These are phyloP conservation scores for Excalfactoria chinensis DNA, from an alignment of 2,113 vertebrate genomes.

Conservation along the genomic window DNA sequence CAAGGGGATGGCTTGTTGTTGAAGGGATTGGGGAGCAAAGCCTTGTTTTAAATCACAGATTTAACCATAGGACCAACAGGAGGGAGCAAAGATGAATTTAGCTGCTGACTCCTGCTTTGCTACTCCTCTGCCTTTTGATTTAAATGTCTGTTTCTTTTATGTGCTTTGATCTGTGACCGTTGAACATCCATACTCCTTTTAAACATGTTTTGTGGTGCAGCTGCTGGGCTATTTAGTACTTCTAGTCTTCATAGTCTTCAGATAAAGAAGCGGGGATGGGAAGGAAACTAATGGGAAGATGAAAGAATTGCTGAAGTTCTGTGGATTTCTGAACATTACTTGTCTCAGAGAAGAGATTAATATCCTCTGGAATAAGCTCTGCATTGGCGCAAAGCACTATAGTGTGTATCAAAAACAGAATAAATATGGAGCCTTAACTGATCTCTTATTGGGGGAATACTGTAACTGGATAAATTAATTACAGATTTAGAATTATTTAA, in stretches of 20 bases:
- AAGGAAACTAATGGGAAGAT: background rate
- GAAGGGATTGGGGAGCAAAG: background rate
- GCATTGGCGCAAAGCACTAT: background rate
- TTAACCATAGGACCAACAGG: background rate
- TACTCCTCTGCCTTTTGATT: background rate
- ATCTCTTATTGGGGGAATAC: slow-evolving; percentile 2
- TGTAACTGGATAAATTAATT: slow-evolving; percentile 23
- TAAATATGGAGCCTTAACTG: background rate
- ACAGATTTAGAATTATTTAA: background rate
- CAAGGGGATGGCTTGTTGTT: background rate
- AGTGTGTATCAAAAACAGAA: background rate
- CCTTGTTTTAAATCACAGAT: slow-evolving; percentile 1
- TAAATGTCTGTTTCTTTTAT: background rate
- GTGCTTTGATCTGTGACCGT: background rate
- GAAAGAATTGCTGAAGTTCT: slow-evolving; percentile 40
- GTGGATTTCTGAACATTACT: slow-evolving; percentile 5
- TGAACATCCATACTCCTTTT: background rate
- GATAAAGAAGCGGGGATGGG: background rate
- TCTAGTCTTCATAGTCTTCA: slow-evolving; percentile 4
- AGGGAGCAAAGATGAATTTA: background rate
- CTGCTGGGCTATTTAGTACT: background rate
- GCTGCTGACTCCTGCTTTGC: slow-evolving; percentile 24
- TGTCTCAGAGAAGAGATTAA: slow-evolving; percentile 32
- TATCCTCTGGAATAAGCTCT: slow-evolving; percentile 33
- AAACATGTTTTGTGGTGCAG: rapidly evolving